Conservation (phyloP, 2,113 vertebrate species). For the Cebidichthys violaceus region DNA sequence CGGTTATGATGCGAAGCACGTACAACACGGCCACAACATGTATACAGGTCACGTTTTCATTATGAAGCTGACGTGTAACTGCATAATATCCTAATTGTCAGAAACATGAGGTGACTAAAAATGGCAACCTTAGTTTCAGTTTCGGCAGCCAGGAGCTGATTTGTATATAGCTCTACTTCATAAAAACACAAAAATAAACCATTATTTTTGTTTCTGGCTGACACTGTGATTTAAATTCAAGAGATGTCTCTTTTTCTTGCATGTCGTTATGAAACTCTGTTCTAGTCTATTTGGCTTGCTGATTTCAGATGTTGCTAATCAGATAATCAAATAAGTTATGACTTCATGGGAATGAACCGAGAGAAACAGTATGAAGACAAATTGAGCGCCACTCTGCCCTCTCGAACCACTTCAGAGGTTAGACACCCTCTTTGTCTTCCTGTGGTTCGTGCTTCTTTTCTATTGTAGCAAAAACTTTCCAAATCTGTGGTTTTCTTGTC, state of each 20-base stretch:
- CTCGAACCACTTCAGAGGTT: conserved; percentile 1
- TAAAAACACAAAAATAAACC: not conserved
- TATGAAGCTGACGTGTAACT: too few relatives aligned
- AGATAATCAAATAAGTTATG: conserved; percentile 16
- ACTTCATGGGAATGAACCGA: not conserved
- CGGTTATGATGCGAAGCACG: too few relatives aligned
- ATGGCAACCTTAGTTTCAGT: too few relatives aligned
- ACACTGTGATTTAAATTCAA: not conserved
- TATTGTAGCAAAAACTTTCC: conserved; percentile 5
- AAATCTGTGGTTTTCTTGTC: conserved; percentile 27
- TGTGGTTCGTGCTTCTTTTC: conserved; percentile 21
- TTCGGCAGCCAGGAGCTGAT: too few relatives aligned
- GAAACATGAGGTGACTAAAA: too few relatives aligned
- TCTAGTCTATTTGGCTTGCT: not conserved
- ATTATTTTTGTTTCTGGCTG: not conserved
- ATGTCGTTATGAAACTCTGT: not conserved
- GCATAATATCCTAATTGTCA: too few relatives aligned
- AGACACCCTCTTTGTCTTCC: conserved; percentile 9
- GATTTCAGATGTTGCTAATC: conserved; percentile 30
- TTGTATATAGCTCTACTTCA: too few relatives aligned
- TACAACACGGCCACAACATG: too few relatives aligned
- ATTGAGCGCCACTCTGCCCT: not conserved
- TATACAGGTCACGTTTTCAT: too few relatives aligned
- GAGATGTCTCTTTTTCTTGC: not conserved
- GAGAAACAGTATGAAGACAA: conserved; percentile 15